phyloP scores from a whole-genome alignment of 2,797 vertebrate species.

The Otolemur crassicaudatus region DNA sequence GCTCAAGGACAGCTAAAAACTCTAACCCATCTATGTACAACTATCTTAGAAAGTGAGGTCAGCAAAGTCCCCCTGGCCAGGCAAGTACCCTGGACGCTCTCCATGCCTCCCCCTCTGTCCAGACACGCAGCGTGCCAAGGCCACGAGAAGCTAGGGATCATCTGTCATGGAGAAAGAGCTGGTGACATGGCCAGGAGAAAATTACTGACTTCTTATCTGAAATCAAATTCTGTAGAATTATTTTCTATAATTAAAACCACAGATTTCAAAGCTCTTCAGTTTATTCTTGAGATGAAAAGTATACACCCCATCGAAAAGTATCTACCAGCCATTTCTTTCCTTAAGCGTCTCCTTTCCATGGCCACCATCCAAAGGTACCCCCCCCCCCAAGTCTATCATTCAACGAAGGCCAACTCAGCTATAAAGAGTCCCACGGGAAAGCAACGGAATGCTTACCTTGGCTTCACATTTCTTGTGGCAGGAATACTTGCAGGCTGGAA shows the following conservation, averaged over 20 bases:
- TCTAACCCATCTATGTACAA: neutral
- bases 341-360: neutral
- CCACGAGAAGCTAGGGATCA: neutral
- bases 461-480: constrained; percentile 88
- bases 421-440: neutral
- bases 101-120: neutral
- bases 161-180: neutral
- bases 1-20: rapidly evolving
- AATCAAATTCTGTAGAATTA: constrained; percentile 41
- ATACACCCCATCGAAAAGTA: neutral
- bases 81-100: rapidly evolving
- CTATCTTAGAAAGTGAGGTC: neutral
- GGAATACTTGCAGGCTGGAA: constrained; percentile 87
- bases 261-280: neutral
- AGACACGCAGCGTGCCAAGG: neutral
- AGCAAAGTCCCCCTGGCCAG: neutral
- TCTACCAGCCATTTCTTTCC: neutral
- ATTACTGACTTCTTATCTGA: neutral
- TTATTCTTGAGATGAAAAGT: constrained; percentile 36
- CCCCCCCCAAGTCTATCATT: neutral
- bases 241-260: constrained; percentile 37
- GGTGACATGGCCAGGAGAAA: rapidly evolving
- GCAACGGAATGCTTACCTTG: constrained; percentile 83
- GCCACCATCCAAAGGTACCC: neutral
- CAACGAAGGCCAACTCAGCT: neutral